Base-by-base conservation (phyloP, 2,113 vertebrate species). In the Nesogale talazaci region DNA sequence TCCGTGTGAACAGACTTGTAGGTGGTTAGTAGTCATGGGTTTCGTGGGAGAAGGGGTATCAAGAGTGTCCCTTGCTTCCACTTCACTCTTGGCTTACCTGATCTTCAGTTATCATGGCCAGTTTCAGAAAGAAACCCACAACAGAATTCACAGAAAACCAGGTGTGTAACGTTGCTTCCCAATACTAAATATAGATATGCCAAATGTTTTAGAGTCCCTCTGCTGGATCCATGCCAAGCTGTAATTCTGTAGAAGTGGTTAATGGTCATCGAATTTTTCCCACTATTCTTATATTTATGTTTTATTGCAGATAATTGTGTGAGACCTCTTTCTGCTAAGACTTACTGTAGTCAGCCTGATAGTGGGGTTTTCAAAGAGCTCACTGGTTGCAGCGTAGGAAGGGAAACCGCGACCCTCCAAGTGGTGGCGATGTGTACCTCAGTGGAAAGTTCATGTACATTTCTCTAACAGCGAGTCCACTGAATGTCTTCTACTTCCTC, bases 211-310 rank as follows among this genome's bases (percentile, higher is more conserved):
- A 76, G 46, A 83, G 46, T 83, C 85, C 59, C 0, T 69, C 27
- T 88, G 1, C 38, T 42, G 40, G 85, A 81, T 69, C 34, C 9
- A 38, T 65, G 10, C 34, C 40, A 20, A 57, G 3, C 9, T n/a
- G 52, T 36, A 19, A 40, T 63, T 70, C 23, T 86, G 3, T 25
- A 63, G 31, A 12, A n/a, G 72, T 12, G 2, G 6, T 83, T 75
- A 36, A 27, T 9, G 29, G 23, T 42, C 42, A 40, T 6, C 20
- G 25, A 34, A 20, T 77, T 81, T 88, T 67, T 61, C 40, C 38
- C 61, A 38, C 78, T 57, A 3, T 67, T 72, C 42, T 85, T 61
- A 23, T 76, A 27, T 67, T 29, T 95, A 34, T 25, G 46, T 91
- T 91, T 86, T 38, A 63, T 63, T 42, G 34, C 7, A 80, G 34